phyloP scores from a whole-genome alignment of 2,888 invertebrate species.

The Megamerina dolium region DNA sequence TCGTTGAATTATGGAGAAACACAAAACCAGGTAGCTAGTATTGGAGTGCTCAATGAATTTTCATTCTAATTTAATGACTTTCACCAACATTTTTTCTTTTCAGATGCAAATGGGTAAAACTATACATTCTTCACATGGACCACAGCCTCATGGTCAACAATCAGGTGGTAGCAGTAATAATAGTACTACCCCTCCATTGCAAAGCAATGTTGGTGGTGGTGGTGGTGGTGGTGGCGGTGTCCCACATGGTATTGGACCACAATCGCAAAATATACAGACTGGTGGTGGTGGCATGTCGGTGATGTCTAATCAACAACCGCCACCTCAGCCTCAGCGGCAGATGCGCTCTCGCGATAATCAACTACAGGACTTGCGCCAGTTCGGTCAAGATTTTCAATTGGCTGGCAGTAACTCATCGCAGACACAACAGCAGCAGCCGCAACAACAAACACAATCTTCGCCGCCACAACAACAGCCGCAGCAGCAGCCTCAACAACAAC shows the following conservation, averaged over 20 bases:
- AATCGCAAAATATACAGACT: slow-evolving; percentile 23
- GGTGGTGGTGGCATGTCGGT: slow-evolving; percentile 27
- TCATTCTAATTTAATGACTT: background rate
- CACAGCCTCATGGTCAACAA: slow-evolving; percentile 17
- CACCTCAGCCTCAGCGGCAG: slow-evolving; percentile 39
- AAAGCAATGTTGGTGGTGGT: slow-evolving; percentile 25
- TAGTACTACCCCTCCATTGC: slow-evolving; percentile 39
- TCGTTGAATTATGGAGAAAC: slow-evolving; percentile 36
- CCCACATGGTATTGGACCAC: slow-evolving; percentile 19
- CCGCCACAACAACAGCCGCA: slow-evolving; percentile 28
- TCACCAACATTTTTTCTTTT: background rate
- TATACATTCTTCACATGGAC: slow-evolving; percentile 27
- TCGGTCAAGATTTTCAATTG: slow-evolving; percentile 74
- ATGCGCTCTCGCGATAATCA: slow-evolving; percentile 44
- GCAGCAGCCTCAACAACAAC: slow-evolving; percentile 26
- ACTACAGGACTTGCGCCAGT: slow-evolving; percentile 64
- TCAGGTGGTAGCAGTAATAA: slow-evolving; percentile 25
- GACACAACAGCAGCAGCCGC: slow-evolving; percentile 33
- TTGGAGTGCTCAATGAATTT: background rate
- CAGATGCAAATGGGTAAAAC: background rate
- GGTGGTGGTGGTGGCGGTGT: slow-evolving; percentile 20
- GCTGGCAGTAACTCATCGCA: slow-evolving; percentile 35
- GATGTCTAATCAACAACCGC: slow-evolving; percentile 32
- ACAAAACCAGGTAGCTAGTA: slow-evolving; percentile 25
- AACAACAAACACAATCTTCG: slow-evolving; percentile 23